These are phyloP conservation scores for Penaeus japonicus DNA, from an alignment of 1,140 invertebrate species.

Conservation along the genomic window DNA sequence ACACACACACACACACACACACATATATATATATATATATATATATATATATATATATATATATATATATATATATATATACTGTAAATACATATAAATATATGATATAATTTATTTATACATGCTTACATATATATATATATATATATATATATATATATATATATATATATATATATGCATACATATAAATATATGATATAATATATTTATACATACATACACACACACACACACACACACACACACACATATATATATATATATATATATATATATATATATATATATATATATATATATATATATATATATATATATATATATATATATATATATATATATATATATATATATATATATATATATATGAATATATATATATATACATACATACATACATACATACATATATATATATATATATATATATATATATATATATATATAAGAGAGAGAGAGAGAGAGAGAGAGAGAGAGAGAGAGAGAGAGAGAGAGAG, in stretches of 20 bases:
- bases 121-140: background rate
- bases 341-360: background rate
- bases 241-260: no score
- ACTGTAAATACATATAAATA: background rate
- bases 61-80: background rate
- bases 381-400: background rate
- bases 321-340: background rate
- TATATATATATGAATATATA: conserved; percentile 13
- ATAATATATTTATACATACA: no score
- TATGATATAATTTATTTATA: background rate
- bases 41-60: background rate
- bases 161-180: background rate
- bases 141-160: background rate
- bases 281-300: background rate
- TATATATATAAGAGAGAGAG: background rate
- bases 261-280: background rate
- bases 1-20: background rate
- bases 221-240: no score
- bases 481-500: background rate
- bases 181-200: background rate
- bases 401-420: background rate
- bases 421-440: background rate
- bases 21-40: background rate
- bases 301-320: background rate
- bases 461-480: background rate